Percentiles rank a stretch among this genome's conserved stretches.
These are phyloP conservation scores for Tubulanus polymorphus DNA, from an alignment of 2,888 invertebrate species.

Conservation along the genomic window DNA sequence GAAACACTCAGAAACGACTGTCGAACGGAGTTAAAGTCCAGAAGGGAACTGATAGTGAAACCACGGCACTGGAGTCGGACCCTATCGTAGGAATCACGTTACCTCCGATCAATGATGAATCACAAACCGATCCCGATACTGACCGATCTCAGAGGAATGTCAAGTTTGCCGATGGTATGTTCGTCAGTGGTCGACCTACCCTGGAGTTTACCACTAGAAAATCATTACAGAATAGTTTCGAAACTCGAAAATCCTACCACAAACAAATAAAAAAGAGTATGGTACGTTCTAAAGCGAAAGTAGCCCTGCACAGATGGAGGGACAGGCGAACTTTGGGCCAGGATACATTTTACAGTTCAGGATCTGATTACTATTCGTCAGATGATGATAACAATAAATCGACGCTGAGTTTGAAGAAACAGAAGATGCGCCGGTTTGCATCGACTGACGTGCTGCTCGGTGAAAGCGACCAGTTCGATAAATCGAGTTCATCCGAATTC, in stretches of 20 bases:
- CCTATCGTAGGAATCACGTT: too few species aligned
- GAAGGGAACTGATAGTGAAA: too few species aligned
- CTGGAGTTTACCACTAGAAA: not conserved
- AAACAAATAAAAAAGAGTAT: not conserved
- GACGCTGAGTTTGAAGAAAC: not conserved
- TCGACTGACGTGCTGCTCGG: not conserved
- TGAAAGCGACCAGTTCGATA: not conserved
- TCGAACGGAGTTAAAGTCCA: too few species aligned
- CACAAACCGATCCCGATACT: not conserved
- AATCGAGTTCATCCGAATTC: not conserved
- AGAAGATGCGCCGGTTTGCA: not conserved
- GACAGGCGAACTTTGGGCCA: not conserved
- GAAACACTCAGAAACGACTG: too few species aligned
- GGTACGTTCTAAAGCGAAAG: too few species aligned
- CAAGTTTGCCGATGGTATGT: not conserved
- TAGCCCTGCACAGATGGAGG: not conserved
- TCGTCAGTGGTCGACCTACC: not conserved
- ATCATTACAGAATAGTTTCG: not conserved
- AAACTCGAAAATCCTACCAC: not conserved
- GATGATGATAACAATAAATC: not conserved
- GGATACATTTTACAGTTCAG: constrained; percentile 1
- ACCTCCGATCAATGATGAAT: too few species aligned
- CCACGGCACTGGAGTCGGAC: not conserved
- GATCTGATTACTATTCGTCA: not conserved
- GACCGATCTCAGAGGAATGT: not conserved